Evolutionary conservation across 2,888 invertebrate genomes (phyloP).

Genomic region (Stegana nigrithorax): DNA sequence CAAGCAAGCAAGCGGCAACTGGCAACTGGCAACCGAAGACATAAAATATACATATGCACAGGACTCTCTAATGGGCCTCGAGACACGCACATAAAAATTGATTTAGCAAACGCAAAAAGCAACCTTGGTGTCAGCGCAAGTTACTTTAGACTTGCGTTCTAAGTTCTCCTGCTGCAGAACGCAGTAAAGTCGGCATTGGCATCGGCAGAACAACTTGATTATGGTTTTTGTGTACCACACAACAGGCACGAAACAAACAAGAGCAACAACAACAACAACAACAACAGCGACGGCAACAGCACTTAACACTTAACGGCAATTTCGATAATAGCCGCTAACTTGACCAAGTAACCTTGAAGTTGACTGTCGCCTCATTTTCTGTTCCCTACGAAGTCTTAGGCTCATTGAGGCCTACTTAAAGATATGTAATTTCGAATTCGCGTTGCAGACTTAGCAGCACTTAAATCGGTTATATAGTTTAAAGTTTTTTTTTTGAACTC

Average conservation of each 20-base stretch:
- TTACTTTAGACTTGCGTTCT: constrained; percentile 13
- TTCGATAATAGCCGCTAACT: constrained; percentile 49
- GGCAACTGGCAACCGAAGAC: neutral
- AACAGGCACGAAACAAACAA: constrained; percentile 8
- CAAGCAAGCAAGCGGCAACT: no score
- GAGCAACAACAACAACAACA: constrained; percentile 15
- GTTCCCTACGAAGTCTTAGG: neutral
- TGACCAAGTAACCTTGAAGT: constrained; percentile 48
- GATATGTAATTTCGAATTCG: constrained; percentile 11
- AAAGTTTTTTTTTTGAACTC: no score
- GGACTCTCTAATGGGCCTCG: no score
- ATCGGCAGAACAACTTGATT: constrained; percentile 51
- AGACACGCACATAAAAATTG: constrained; percentile 16
- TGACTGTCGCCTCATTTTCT: neutral
- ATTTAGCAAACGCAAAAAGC: constrained; percentile 1
- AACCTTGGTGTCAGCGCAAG: neutral
- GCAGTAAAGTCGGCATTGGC: constrained; percentile 22
- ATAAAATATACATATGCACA: neutral
- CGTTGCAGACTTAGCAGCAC: neutral
- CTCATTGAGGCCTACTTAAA: constrained; percentile 9
- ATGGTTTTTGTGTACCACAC: constrained; percentile 1
- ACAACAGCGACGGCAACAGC: neutral
- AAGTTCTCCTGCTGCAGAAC: constrained; percentile 9
- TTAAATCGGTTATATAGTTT: no score
- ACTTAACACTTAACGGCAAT: constrained; percentile 44